Percentiles rank a stretch among this genome's conserved stretches.
These are phyloP conservation scores for Drosophila ercepeae DNA, from an alignment of 1,140 invertebrate species.

Conservation along the genomic window DNA sequence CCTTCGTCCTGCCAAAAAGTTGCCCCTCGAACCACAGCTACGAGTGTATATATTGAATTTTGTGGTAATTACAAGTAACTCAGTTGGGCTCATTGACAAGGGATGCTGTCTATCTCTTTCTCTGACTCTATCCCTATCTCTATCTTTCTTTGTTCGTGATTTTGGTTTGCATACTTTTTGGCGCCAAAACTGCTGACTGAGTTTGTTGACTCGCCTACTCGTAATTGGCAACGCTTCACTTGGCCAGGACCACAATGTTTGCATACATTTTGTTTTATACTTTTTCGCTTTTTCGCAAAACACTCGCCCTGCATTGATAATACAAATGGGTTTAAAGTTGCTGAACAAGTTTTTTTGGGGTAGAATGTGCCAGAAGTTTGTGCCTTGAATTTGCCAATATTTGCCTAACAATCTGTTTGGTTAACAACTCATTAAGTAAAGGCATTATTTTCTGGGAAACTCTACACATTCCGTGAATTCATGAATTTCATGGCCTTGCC, in stretches of 20 bases:
- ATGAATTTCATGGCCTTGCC: not conserved
- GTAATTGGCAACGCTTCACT: conserved; percentile 68
- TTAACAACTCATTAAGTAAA: not conserved
- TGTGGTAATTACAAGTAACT: conserved; percentile 81
- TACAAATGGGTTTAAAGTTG: conserved; percentile 54
- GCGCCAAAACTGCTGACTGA: conserved; percentile 69
- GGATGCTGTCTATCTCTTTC: not conserved
- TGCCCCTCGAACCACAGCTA: conserved; percentile 34
- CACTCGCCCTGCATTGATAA: conserved; percentile 53
- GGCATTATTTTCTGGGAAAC: not conserved
- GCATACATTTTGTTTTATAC: conserved; percentile 14
- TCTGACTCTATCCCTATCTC: not conserved
- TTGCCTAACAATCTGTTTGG: not conserved
- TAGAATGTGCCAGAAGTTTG: conserved; percentile 1
- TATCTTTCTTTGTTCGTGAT: not conserved
- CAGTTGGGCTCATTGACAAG: conserved; percentile 64
- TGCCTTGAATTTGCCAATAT: not conserved
- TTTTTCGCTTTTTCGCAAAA: conserved; percentile 7
- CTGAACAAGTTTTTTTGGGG: conserved; percentile 9
- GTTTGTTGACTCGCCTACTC: conserved; percentile 65
- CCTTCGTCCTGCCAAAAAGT: not conserved
- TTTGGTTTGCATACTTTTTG: conserved; percentile 65
- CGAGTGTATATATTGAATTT: conserved; percentile 72
- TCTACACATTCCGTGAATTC: not conserved
- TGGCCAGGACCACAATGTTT: conserved; percentile 47